Percentiles rank a stretch among this genome's conserved stretches.
Evolutionary conservation across 2,113 vertebrate genomes (phyloP).

Genomic region (Rhinichthys klamathensis): DNA sequence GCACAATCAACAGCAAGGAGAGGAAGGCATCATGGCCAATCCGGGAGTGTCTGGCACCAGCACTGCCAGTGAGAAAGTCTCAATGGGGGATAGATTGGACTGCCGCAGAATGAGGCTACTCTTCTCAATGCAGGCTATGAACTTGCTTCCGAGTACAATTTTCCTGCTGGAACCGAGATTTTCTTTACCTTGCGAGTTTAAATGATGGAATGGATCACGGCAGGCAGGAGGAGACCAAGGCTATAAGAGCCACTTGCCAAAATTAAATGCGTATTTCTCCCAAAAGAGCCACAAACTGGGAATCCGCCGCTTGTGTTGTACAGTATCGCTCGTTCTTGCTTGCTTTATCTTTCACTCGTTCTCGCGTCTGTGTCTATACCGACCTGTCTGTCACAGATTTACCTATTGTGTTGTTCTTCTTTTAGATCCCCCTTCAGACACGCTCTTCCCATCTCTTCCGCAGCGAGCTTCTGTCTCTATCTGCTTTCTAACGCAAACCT

Average conservation of each 20-base stretch:
- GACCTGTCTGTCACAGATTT: conserved; percentile 33
- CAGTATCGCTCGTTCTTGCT: background rate
- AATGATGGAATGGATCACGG: conserved; percentile 17
- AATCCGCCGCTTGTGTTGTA: conserved; percentile 19
- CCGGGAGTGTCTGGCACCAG: conserved; percentile 51
- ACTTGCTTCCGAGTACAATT: conserved; percentile 50
- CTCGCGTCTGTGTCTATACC: background rate
- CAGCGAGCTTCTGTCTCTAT: conserved; percentile 4
- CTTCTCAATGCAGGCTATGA: conserved; percentile 21
- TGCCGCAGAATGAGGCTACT: conserved; percentile 42
- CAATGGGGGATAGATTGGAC: conserved; percentile 43
- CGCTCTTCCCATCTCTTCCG: background rate
- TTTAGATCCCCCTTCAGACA: conserved; percentile 30
- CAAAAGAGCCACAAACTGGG: background rate
- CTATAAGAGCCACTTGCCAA: conserved; percentile 18
- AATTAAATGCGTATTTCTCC: conserved; percentile 28
- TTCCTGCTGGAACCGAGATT: conserved; percentile 25
- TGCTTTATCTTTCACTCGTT: background rate
- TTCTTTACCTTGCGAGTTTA: conserved; percentile 35
- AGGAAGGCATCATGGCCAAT: conserved; percentile 73
- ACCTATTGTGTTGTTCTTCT: conserved; percentile 36
- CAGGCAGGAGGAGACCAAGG: conserved; percentile 15
- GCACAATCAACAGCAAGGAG: conserved; percentile 82
- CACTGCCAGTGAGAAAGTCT: conserved; percentile 42
- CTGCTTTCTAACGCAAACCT: conserved; percentile 7